These are phyloP conservation scores for Hemiscyllium ocellatum DNA, from an alignment of 2,113 vertebrate species.

Conservation along the genomic window DNA sequence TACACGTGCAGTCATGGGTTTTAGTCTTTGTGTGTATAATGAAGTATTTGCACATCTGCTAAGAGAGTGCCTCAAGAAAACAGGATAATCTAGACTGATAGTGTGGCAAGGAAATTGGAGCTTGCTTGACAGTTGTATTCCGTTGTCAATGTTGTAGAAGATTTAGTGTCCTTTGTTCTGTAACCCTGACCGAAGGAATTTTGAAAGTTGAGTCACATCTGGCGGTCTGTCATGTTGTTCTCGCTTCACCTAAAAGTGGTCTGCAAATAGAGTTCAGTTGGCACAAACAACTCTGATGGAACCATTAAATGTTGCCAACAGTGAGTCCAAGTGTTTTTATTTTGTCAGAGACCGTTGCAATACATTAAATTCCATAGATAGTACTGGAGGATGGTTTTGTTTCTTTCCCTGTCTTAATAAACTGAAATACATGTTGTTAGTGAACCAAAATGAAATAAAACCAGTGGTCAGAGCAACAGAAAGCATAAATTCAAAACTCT, in stretches of 20 bases:
- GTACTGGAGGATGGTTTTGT: not conserved
- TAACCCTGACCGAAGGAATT: too few relatives aligned
- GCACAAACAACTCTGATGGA: not conserved
- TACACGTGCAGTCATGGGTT: not conserved
- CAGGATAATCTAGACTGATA: not conserved
- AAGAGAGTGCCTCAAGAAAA: not conserved
- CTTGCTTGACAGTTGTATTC: not conserved
- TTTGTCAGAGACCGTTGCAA: not conserved
- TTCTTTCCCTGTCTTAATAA: constrained; percentile 44
- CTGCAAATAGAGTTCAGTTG: not conserved
- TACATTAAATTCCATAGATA: not conserved
- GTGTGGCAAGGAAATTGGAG: not conserved
- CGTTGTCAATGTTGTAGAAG: not conserved
- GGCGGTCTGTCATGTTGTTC: not conserved
- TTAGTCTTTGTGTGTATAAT: not conserved
- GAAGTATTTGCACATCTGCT: not conserved
- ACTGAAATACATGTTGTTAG: constrained; percentile 50
- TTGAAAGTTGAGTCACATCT: not conserved
- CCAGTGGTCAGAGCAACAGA: too few relatives aligned
- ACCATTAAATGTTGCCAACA: not conserved
- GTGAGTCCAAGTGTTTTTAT: not conserved
- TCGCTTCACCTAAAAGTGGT: not conserved
- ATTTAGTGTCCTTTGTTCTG: not conserved
- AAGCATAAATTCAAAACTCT: not conserved
- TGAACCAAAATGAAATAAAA: constrained; percentile 44